Conservation (phyloP, 1,140 invertebrate genomes). For the Cecropterus lyciades region DNA sequence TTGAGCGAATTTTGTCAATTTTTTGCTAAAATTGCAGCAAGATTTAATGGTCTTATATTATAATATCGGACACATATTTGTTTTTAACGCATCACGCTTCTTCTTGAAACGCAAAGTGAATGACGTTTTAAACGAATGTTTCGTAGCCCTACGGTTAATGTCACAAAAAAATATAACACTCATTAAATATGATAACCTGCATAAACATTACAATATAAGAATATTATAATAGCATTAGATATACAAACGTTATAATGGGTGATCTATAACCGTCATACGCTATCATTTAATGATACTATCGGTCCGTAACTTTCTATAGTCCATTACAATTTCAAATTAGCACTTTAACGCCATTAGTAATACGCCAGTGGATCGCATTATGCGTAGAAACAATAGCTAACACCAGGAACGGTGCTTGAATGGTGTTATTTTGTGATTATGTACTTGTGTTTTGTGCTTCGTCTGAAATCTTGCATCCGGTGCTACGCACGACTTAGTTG, state of each 20-base stretch:
- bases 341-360: slow-evolving; percentile 31
- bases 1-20: too few species aligned
- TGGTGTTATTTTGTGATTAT: slow-evolving; percentile 51
- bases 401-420: slow-evolving; percentile 22
- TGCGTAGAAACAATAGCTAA: slow-evolving; percentile 43
- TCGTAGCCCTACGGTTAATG: too few species aligned
- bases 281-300: slow-evolving; percentile 22
- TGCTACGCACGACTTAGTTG: slow-evolving; percentile 3
- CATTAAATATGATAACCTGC: too few species aligned
- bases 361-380: slow-evolving; percentile 22
- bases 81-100: too few species aligned
- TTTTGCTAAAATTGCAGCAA: too few species aligned
- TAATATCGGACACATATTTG: too few species aligned
- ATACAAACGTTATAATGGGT: not conserved
- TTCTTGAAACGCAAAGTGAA: too few species aligned
- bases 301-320: slow-evolving; percentile 21
- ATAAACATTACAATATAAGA: too few species aligned
- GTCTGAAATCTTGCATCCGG: slow-evolving; percentile 28
- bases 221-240: not conserved
- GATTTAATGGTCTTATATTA: too few species aligned
- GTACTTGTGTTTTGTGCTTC: slow-evolving; percentile 39
- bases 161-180: too few species aligned
- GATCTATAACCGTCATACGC: slow-evolving; percentile 10
- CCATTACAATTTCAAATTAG: slow-evolving; percentile 31
- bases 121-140: too few species aligned